Base-by-base conservation (phyloP, 2,888 invertebrate genomes). In the Chironomus tentans region DNA sequence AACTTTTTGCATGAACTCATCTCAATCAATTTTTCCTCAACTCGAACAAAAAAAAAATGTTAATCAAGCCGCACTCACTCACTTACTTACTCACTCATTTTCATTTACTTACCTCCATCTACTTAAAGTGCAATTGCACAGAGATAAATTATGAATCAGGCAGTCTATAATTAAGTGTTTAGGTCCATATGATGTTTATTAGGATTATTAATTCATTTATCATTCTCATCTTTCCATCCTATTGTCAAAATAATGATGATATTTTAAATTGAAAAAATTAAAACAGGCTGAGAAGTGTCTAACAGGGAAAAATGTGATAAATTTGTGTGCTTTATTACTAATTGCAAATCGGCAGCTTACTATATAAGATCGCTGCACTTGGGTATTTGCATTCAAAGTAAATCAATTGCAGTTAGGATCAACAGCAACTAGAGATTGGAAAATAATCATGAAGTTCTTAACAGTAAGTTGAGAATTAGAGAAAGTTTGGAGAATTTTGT, bases 131-230 rank as follows among this genome's bases (percentile, higher is more conserved):
- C 38, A 38, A 38, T 10, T 38, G 38, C 38, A 38, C 10, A 38
- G 38, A 10, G 21, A 65, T 65, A 65, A 65, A 65, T 65, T 24
- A 65, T 65, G 21, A 65, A 65, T 18, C 22, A 21, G 24, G 12
- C 13, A 24, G 65, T 65, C 2, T 65, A 24, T 65, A 65, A 65
- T 65, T 65, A 65, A 22, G 12, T 65, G 65, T n/a, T 65, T 65
- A 65, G 21, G 65, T 56, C 15, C 18, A 21, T 65, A 65, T 65
- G 65, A 21, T 65, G 12, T 68, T 18, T 10, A 68, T 38, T 38
- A 10, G 15, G 68, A 15, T 28, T 68, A 68, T 68, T 68, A 46
- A 28, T 68, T 68, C 68, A 68, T 68, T 68, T 68, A 68, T 68
- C 68, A 68, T 38, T 65, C 65, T 13, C 68, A 65, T 13, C 38